Base-by-base conservation (phyloP, 2,888 invertebrate species). In the Dysmachus trigonus region DNA sequence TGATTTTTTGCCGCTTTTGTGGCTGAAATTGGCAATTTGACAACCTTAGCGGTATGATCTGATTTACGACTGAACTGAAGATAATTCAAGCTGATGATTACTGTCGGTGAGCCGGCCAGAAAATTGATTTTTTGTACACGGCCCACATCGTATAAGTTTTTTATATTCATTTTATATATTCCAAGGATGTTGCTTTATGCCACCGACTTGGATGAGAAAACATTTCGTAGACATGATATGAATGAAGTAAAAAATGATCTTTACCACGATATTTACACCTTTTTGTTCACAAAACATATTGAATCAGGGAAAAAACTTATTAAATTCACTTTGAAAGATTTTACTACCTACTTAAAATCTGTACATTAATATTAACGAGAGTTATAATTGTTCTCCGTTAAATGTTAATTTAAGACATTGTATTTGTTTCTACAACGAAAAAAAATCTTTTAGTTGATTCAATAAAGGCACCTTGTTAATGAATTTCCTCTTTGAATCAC, bases 21-120 rank as follows among this genome's bases (percentile, higher is more conserved):
- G 71, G 84, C 74, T 85, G 41, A 85, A 74, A 85, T 74, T 85
- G 73, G 73, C 74, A 85, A 85, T 85, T 85, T 85, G 84, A 85
- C 84, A 85, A 85, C 84, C 84, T 74, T 13, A 51, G 74, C 8
- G 84, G 84, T 73, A 74, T 85, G 84, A 85, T 85, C 84, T 85
- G 84, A 85, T 85, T 85, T 85, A 85, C 74, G 73, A 72, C 74
- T 31, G 10, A 74, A 53, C 71, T 85, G 84, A 33, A 72, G 41
- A 72, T 84, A 85, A 74, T 47, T 85, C 83, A 72, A 62, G 31
- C n/a, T 15, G 18, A 73, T 33, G 73, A 73, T 73, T 73, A 73
- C 73, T 33, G 5, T 18, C 18, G 73, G 33, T 35, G 35, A 73
- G 27, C 73, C 35, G 8, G 53, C 33, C 33, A 81, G 81, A 53